Base-by-base conservation (phyloP, 2,797 vertebrate genomes). In the Anabacerthia variegaticeps region DNA sequence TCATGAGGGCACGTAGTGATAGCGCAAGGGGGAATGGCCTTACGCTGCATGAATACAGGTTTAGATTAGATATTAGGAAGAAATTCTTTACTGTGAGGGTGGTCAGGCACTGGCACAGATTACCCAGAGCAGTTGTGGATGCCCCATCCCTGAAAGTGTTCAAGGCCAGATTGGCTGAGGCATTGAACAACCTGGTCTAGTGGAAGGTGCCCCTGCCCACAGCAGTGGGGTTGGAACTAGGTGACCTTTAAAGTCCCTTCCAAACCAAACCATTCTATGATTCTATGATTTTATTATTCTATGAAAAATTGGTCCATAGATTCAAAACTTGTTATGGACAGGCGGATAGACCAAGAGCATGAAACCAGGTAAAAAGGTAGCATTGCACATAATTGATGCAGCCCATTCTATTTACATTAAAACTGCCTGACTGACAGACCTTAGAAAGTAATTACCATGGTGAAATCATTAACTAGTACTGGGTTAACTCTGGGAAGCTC, bases 381-480 rank as follows among this genome's bases (percentile, higher is more conserved):
- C 21, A 49, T 23, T 63, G 46, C 48, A 90, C 43, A 78, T 88
- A 95, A 88, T 41, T 26, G 62, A 73, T 14, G 22, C 7, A 44
- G 43, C 12, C 36, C 32, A 41, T 59, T 69, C 51, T 84, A 80
- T 55, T 62, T 41, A 85, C 55, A 72, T 78, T 86, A 84, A 84
- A 78, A 86, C 3, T 44, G n/a, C 37, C 69, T 83, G 79, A 85
- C n/a, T 84, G 82, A 55, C 62, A 94, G 62, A 83, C 20, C 44
- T 52, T 65, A 90, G 41, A 75, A 95, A 86, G 82, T 66, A 86
- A 95, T 90, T 95, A 93, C 62, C 36, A 63, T 8, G 4, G 58
- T 59, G 73, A 90, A 93, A 86, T 86, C 62, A 66, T 81, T 88
- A 86, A 94, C 85, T 72, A 90, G 36, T 62, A 83, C 73, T 43